Conservation (phyloP, 2,113 vertebrate genomes). For the Ictalurus furcatus region DNA sequence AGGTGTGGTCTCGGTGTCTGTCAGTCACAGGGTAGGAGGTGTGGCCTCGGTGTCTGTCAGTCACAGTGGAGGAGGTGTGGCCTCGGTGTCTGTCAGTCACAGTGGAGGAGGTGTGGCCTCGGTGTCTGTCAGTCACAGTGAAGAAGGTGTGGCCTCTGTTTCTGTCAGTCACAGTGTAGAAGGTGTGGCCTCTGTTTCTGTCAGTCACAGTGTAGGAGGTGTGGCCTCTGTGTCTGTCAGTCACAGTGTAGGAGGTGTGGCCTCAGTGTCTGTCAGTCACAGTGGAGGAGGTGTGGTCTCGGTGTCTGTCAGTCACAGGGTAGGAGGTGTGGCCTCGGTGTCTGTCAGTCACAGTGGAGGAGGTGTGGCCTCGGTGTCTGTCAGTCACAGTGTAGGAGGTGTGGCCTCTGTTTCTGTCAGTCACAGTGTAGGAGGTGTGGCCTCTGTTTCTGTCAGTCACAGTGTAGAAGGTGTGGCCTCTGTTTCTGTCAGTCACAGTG, state of each 20-base stretch:
- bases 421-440: not conserved
- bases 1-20: not conserved
- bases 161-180: too few relatives aligned
- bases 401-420: not conserved
- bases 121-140: too few relatives aligned
- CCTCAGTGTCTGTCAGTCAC: not conserved
- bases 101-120: not conserved
- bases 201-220: not conserved
- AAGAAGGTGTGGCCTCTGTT: not conserved
- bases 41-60: not conserved
- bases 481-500: not conserved
- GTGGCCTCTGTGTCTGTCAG: not conserved
- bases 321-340: not conserved
- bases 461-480: not conserved
- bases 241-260: not conserved
- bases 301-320: not conserved
- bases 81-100: not conserved
- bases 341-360: too few relatives aligned
- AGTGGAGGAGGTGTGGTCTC: not conserved
- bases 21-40: not conserved
- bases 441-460: not conserved
- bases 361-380: not conserved
- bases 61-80: not conserved
- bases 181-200: not conserved
- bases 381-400: too few relatives aligned